A percentile compares a stretch with the other conserved stretches of the same genome.
These are phyloP conservation scores for Ranitomeya variabilis DNA, from an alignment of 2,113 vertebrate genomes.

Conservation along the genomic window DNA sequence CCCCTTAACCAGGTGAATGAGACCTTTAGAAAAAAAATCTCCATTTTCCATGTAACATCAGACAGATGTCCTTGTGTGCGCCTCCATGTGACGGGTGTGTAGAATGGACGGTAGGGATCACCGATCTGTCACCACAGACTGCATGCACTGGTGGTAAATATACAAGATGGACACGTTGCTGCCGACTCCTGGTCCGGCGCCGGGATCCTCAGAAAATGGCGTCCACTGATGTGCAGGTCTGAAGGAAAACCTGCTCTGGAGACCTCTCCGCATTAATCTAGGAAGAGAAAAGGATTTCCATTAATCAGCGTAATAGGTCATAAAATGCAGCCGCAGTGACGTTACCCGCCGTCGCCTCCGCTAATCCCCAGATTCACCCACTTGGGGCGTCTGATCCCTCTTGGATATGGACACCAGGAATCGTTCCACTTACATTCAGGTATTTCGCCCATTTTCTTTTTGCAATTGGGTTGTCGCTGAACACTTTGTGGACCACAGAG, in stretches of 20 bases:
- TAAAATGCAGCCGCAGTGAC: not conserved
- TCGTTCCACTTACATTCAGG: too few relatives aligned
- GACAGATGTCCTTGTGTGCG: not conserved
- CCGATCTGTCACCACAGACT: not conserved
- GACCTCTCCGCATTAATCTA: slow-evolving; percentile 88
- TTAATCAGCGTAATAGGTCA: not conserved
- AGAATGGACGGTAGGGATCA: not conserved
- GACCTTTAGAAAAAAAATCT: too few relatives aligned
- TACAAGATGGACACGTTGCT: slow-evolving; percentile 34
- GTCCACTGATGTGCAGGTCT: slow-evolving; percentile 82
- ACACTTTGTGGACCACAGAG: too few relatives aligned
- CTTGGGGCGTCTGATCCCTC: too few relatives aligned
- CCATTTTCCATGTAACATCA: not conserved
- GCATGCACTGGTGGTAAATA: slow-evolving; percentile 34
- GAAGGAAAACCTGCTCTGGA: slow-evolving; percentile 84
- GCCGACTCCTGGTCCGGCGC: not conserved
- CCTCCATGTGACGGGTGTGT: not conserved
- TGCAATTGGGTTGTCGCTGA: too few relatives aligned
- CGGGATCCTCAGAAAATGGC: slow-evolving; percentile 69
- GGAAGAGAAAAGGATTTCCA: slow-evolving; percentile 28
- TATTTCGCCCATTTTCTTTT: too few relatives aligned
- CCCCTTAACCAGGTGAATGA: too few relatives aligned
- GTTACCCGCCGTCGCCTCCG: too few relatives aligned
- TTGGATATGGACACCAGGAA: too few relatives aligned
- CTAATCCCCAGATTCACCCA: too few relatives aligned